These are phyloP conservation scores for rat (Rattus norvegicus) DNA, from an alignment of 2,113 vertebrate species.

Conservation along the genomic window DNA sequence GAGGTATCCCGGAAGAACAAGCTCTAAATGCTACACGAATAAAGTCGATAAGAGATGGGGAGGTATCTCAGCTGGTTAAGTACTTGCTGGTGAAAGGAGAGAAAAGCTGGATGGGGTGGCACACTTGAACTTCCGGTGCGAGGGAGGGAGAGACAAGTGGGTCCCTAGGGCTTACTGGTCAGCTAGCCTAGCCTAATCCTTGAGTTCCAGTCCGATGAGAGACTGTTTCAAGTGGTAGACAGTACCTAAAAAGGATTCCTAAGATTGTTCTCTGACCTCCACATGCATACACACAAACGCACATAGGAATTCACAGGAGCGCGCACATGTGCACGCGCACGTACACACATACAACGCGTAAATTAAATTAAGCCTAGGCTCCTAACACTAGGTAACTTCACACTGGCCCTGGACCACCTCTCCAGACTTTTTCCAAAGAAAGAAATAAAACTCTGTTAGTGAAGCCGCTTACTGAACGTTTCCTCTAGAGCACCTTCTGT, in stretches of 20 bases:
- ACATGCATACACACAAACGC: neutral
- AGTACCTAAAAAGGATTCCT: neutral
- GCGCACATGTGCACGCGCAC: neutral
- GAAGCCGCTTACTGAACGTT: neutral
- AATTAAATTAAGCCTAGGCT: neutral
- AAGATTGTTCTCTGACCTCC: neutral
- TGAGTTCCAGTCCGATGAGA: neutral
- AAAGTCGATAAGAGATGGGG: neutral
- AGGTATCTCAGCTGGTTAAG: neutral
- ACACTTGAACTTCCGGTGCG: neutral
- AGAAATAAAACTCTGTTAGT: slow-evolving; percentile 13
- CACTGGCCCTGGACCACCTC: neutral
- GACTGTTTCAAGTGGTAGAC: neutral
- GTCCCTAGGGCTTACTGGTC: neutral
- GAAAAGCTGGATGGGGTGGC: neutral
- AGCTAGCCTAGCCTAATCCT: neutral
- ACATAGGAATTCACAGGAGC: neutral
- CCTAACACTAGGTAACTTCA: neutral
- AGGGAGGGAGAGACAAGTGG: neutral
- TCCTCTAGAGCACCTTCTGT: neutral
- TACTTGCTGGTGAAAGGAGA: neutral
- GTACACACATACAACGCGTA: neutral
- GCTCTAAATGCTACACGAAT: neutral
- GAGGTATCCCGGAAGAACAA: neutral
- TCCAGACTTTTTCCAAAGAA: neutral